Evolutionary conservation across 2,113 vertebrate genomes (phyloP), one percentile per base, ranked within the genome.

Genomic region (Potamarius usumacintae): DNA sequence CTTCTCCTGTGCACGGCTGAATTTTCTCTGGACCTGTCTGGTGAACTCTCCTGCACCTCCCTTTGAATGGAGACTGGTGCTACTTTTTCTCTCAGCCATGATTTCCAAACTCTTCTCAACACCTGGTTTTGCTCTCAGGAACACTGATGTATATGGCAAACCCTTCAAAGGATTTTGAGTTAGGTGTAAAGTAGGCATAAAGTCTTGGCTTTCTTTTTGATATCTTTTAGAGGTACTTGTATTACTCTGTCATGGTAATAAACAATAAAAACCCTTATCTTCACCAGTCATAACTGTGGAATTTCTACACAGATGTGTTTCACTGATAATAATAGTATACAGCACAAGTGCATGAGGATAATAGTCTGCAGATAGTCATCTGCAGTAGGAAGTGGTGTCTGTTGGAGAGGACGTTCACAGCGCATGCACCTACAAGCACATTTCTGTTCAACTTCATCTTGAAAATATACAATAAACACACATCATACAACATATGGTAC

Each of bases 1-100:
- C 97, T 98, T 99, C 93, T 98, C 98, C 92, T 98, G 98, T 48
- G 97, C 94, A 20, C 97, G 95, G 93, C 95, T 98, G 91, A 99
- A 93, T 85, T 86, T 96, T 86, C 97, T 96, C 91, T 98, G 97
- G 91, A 99, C 91, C 88, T 96, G 96, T 93, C 95, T 97, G 76
- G 97, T 95, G 85, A 98, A 97, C 57, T 96, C 94, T 53, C 96
- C 96, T 0, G 96, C 95, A 1, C 87, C 87, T 52, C 95, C 90
- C 89, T 93, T 95, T 53, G 93, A 92, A 90, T 91, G 92, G 3
- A 55, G 78, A 34, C 55, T 88, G 67, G 58, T 42, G 52, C 84
- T 88, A 48, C 93, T 93, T 89, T 94, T 95, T 90, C 94, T 93
- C 71, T 98, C 97, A 0, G 97, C 96, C 97, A 97, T 98, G 82